phyloP scores from a whole-genome alignment of 2,888 invertebrate genomes.

The Cephus pygmeus region DNA sequence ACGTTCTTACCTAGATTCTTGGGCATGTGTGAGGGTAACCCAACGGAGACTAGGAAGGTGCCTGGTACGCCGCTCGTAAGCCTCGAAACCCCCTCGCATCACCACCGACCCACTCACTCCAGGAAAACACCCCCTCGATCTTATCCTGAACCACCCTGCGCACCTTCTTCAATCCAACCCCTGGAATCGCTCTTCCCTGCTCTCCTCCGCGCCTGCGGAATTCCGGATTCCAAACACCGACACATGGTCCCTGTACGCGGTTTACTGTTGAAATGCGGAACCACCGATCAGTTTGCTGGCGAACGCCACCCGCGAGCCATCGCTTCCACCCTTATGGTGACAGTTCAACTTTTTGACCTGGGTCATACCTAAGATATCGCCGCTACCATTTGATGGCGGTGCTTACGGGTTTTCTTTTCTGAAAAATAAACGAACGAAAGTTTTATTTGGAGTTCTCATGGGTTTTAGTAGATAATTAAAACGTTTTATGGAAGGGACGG shows the following conservation, averaged over 20 bases:
- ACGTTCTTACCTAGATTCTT: slow-evolving; percentile 44
- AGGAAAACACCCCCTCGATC: slow-evolving; percentile 23
- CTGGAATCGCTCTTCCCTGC: slow-evolving; percentile 16
- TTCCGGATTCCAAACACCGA: slow-evolving; percentile 38
- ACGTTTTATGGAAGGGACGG: not conserved
- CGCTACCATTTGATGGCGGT: not conserved
- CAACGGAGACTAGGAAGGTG: slow-evolving; percentile 41
- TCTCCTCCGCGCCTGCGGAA: slow-evolving; percentile 50
- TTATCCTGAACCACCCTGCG: slow-evolving; percentile 25
- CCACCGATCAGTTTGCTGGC: slow-evolving; percentile 12
- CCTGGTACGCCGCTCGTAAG: slow-evolving; percentile 58
- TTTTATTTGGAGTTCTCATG: not conserved
- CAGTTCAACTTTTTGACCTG: not conserved
- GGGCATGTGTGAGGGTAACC: slow-evolving; percentile 30
- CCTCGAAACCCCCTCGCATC: slow-evolving; percentile 13
- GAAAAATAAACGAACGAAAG: not conserved
- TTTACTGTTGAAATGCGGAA: not conserved
- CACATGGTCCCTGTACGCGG: slow-evolving; percentile 23
- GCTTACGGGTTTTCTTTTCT: not conserved
- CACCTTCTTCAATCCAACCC: slow-evolving; percentile 27
- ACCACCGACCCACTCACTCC: slow-evolving; percentile 12
- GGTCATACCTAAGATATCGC: not conserved
- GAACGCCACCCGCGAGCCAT: slow-evolving; percentile 15
- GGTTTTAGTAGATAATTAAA: not conserved
- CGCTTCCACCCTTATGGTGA: not conserved